A percentile compares a stretch with the other conserved stretches of the same genome.
Evolutionary conservation across 1,140 invertebrate genomes (phyloP).

Genomic region (Drosophila teissieri): DNA sequence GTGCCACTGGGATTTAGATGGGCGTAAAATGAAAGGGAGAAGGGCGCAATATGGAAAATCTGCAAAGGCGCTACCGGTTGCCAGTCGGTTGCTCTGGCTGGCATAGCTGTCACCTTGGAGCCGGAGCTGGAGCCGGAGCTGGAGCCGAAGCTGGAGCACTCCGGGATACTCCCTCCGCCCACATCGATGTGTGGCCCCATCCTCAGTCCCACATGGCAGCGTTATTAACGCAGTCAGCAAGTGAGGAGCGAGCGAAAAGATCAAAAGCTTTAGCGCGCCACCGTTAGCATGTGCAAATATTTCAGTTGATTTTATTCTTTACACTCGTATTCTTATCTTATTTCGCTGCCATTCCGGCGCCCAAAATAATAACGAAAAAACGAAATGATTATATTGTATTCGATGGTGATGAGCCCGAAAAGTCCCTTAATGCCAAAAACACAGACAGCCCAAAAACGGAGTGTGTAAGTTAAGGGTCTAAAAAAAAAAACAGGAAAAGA

Average conservation of each 20-base stretch:
- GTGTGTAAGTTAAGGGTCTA: constrained; percentile 10
- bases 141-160: constrained; percentile 23
- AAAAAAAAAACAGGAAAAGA: constrained; percentile 7
- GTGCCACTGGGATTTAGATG: constrained; percentile 17
- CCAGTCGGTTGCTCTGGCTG: constrained; percentile 33
- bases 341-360: constrained; percentile 30
- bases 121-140: constrained; percentile 49
- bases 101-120: constrained; percentile 73
- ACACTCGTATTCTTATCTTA: constrained; percentile 31
- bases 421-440: constrained; percentile 64
- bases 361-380: constrained; percentile 57
- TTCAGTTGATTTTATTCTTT: constrained; percentile 75
- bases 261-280: constrained; percentile 72
- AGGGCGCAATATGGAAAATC: constrained; percentile 53
- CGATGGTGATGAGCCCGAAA: constrained; percentile 52
- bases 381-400: constrained; percentile 58
- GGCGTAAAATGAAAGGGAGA: constrained; percentile 7
- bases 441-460: constrained; percentile 14
- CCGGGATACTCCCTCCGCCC: constrained; percentile 6
- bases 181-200: neutral
- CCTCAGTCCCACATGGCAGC: constrained; percentile 31
- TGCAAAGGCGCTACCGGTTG: constrained; percentile 35
- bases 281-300: constrained; percentile 76
- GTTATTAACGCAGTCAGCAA: constrained; percentile 77
- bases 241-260: constrained; percentile 63